Conservation (phyloP, 1,140 invertebrate genomes). For the Sycophila sp. region DNA sequence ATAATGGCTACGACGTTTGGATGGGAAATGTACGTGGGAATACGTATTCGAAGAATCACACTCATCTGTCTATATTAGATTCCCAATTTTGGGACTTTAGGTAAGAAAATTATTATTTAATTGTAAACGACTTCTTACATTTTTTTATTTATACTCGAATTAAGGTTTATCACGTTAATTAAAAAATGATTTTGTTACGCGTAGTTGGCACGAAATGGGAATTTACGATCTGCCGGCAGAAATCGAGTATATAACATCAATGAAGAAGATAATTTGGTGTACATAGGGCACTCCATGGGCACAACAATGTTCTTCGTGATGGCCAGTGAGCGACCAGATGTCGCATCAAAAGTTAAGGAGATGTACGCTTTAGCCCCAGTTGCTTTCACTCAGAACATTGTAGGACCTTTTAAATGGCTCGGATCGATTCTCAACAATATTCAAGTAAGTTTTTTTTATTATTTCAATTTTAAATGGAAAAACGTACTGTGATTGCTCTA, state of each 20-base stretch:
- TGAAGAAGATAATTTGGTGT: constrained; percentile 57
- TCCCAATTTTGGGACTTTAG: constrained; percentile 68
- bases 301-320: constrained; percentile 72
- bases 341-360: constrained; percentile 61
- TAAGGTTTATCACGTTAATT: no score
- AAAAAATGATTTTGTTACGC: background rate
- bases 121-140: constrained; percentile 45
- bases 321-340: constrained; percentile 68
- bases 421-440: constrained; percentile 69
- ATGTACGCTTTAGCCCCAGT: constrained; percentile 80
- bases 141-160: constrained; percentile 61
- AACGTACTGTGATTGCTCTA: background rate
- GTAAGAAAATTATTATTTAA: background rate
- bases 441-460: constrained; percentile 56
- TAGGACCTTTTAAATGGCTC: constrained; percentile 72
- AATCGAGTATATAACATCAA: constrained; percentile 68
- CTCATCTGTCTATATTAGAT: constrained; percentile 63
- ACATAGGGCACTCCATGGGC: constrained; percentile 75
- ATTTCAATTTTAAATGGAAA: background rate
- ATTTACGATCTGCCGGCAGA: constrained; percentile 72
- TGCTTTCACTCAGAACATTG: constrained; percentile 75
- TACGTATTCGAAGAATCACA: constrained; percentile 72
- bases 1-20: constrained; percentile 79
- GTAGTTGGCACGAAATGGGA: constrained; percentile 76
- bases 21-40: constrained; percentile 77